phyloP scores from a whole-genome alignment of 2,113 vertebrate species.

The human region DNA sequence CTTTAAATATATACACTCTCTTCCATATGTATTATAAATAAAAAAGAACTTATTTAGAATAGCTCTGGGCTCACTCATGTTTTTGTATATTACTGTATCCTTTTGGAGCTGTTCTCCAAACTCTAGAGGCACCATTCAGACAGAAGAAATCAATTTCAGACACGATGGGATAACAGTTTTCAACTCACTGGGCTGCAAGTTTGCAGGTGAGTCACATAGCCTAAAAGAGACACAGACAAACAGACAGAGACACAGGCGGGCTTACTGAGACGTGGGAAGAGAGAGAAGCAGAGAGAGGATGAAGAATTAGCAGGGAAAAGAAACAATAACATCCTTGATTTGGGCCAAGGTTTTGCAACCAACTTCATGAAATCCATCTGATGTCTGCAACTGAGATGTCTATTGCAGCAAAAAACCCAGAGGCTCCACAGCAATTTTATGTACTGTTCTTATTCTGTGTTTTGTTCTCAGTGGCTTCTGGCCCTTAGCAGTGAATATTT shows the following conservation, averaged over 20 bases:
- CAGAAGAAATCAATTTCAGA: neutral
- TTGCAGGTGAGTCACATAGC: neutral
- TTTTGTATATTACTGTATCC: neutral
- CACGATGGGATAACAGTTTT: neutral
- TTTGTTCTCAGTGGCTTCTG: neutral
- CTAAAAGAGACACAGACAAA: neutral
- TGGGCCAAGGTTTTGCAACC: neutral
- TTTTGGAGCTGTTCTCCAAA: neutral
- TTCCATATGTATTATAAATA: neutral
- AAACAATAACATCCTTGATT: neutral
- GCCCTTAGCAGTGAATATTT: neutral
- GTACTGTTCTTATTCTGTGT: neutral
- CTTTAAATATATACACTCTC: neutral
- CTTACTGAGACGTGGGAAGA: neutral
- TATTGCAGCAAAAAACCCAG: neutral
- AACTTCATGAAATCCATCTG: neutral
- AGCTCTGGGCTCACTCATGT: neutral
- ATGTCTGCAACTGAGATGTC: neutral
- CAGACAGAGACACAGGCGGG: neutral
- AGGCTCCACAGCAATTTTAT: fast-evolving
- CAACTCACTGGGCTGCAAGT: neutral
- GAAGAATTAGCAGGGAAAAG: neutral
- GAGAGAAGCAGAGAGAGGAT: neutral
- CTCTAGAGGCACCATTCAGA: neutral
- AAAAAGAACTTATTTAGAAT: neutral